Percentiles rank a stretch among this genome's conserved stretches.
phyloP scores from a whole-genome alignment of 2,113 vertebrate species.

The Planiliza haematocheilus region DNA sequence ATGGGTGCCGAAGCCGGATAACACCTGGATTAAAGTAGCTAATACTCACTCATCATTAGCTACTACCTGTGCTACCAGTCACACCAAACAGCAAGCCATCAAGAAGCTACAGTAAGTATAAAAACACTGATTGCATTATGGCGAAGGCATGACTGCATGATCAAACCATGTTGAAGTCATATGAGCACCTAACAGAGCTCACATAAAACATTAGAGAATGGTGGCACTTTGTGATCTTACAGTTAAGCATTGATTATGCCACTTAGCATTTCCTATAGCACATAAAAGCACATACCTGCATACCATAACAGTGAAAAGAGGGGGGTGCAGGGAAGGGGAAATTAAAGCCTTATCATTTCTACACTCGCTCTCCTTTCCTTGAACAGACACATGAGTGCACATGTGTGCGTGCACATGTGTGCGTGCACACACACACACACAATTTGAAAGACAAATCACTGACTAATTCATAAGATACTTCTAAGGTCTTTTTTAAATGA shows the following conservation, averaged over 20 bases:
- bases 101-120: too few species aligned
- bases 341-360: slow-evolving; percentile 78
- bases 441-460: slow-evolving; percentile 71
- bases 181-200: background rate
- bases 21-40: too few species aligned
- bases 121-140: too few species aligned
- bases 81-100: too few species aligned
- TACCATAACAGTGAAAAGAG: slow-evolving; percentile 54
- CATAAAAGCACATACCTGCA: slow-evolving; percentile 69
- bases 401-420: slow-evolving; percentile 9
- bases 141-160: too few species aligned
- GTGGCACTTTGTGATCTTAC: slow-evolving; percentile 42
- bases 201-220: slow-evolving; percentile 30
- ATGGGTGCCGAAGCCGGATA: too few species aligned
- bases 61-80: too few species aligned
- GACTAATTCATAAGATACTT: slow-evolving; percentile 75
- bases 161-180: background rate
- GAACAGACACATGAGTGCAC: slow-evolving; percentile 42
- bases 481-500: slow-evolving; percentile 66
- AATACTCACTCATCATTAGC: too few species aligned
- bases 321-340: slow-evolving; percentile 64
- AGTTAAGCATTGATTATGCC: slow-evolving; percentile 31
- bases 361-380: slow-evolving; percentile 59
- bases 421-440: slow-evolving; percentile 14
- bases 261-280: slow-evolving; percentile 61